phyloP scores from a whole-genome alignment of 2,888 invertebrate genomes.

The Sesia apiformis region DNA sequence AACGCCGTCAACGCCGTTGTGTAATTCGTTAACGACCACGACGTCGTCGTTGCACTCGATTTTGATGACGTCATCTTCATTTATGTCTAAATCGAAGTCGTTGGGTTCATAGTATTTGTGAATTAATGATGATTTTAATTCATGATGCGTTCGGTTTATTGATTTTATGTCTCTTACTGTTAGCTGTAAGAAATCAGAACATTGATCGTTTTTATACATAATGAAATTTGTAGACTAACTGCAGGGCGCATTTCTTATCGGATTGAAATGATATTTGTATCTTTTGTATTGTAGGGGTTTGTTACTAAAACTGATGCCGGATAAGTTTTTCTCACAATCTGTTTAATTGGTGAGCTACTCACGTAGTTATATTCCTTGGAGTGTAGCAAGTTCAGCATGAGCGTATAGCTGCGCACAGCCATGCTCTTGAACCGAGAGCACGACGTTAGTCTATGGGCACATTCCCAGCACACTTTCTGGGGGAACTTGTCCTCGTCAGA shows the following conservation, averaged over 20 bases:
- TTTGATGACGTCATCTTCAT: conserved; percentile 21
- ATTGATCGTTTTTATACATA: too few relatives aligned
- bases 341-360: too few relatives aligned
- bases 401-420: conserved; percentile 23
- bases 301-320: too few relatives aligned
- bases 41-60: conserved; percentile 7
- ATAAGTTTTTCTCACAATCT: too few relatives aligned
- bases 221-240: too few relatives aligned
- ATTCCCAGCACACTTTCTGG: conserved; percentile 50
- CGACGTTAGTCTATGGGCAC: conserved; percentile 25
- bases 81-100: conserved; percentile 25
- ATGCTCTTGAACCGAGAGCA: conserved; percentile 25
- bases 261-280: too few relatives aligned
- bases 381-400: conserved; percentile 14
- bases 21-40: not conserved
- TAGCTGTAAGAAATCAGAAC: conserved; percentile 25
- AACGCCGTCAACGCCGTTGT: conserved; percentile 1
- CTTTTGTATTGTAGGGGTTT: too few relatives aligned
- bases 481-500: conserved; percentile 34
- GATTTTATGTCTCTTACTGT: conserved; percentile 39
- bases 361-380: too few relatives aligned
- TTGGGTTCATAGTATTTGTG: conserved; percentile 26
- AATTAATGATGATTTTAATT: conserved; percentile 25
- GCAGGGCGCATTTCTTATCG: too few relatives aligned
- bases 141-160: conserved; percentile 24